phyloP scores from a whole-genome alignment of 2,888 invertebrate genomes.

The Geotrupes spiniger region DNA sequence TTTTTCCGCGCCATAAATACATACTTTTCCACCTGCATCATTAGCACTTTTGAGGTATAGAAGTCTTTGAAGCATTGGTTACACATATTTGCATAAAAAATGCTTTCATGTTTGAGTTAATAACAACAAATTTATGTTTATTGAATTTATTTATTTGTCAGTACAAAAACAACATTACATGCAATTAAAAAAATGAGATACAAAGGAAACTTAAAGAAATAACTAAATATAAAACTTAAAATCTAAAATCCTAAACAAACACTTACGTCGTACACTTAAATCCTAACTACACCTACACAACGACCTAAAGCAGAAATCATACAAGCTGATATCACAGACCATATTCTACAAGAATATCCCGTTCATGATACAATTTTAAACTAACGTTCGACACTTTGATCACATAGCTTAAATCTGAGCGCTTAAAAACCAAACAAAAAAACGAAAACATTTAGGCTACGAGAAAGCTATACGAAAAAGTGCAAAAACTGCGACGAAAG shows the following conservation, averaged over 20 bases:
- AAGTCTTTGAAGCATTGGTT: too few relatives aligned
- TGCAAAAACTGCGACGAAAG: conserved; percentile 15
- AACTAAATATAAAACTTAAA: background rate
- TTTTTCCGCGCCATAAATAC: too few relatives aligned
- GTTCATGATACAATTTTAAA: background rate
- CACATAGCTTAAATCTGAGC: conserved; percentile 47
- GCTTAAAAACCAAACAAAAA: conserved; percentile 29
- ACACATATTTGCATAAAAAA: too few relatives aligned
- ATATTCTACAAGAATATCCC: conserved; percentile 31
- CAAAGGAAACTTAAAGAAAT: conserved; percentile 1
- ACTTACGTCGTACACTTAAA: too few relatives aligned
- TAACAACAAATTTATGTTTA: too few relatives aligned
- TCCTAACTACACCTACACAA: conserved; percentile 6
- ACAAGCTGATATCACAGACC: conserved; percentile 50
- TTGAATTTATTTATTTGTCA: background rate
- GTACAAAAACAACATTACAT: background rate
- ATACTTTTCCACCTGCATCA: too few relatives aligned
- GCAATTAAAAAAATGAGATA: background rate
- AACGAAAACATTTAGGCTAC: conserved; percentile 20
- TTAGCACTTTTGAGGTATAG: too few relatives aligned
- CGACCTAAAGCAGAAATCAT: conserved; percentile 45
- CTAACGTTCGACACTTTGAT: conserved; percentile 32
- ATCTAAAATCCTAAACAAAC: conserved; percentile 13
- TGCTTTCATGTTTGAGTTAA: too few relatives aligned
- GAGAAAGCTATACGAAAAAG: conserved; percentile 18